A percentile compares a stretch with the other conserved stretches of the same genome.
phyloP scores from a whole-genome alignment of 2,797 vertebrate species.

The Clarias fuscus region DNA sequence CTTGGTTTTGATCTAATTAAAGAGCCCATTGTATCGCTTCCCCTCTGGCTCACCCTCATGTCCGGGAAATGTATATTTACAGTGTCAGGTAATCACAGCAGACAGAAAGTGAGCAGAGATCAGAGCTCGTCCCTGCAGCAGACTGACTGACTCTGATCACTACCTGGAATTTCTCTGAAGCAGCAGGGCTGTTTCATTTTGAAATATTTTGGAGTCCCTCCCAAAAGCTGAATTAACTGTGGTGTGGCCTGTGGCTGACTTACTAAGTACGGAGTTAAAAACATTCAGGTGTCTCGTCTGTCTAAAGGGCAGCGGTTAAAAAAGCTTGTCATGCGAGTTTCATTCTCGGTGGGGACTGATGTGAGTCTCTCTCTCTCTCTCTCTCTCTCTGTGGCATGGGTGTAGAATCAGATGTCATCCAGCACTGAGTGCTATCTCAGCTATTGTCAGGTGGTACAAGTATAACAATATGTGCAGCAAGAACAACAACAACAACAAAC shows the following conservation, averaged over 20 bases:
- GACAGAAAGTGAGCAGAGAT: conserved; percentile 41
- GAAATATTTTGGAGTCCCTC: conserved; percentile 1
- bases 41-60: conserved; percentile 52
- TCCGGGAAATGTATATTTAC: conserved; percentile 58
- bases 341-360: neutral
- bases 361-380: neutral
- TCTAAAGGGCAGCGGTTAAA: conserved; percentile 5
- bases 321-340: conserved; percentile 14
- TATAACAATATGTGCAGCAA: neutral
- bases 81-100: conserved; percentile 58
- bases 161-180: conserved; percentile 34
- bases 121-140: conserved; percentile 17
- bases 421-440: neutral
- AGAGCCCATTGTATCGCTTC: conserved; percentile 65
- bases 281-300: conserved; percentile 14
- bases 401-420: conserved; percentile 1
- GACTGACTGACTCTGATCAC: conserved; percentile 17
- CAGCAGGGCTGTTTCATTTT: neutral
- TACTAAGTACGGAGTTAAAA: neutral
- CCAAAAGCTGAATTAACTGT: neutral
- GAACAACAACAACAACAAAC: neutral
- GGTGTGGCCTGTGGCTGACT: conserved; percentile 7
- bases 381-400: neutral
- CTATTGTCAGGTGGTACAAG: neutral
- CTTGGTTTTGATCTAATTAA: conserved; percentile 62